Base-by-base conservation (phyloP, 1,140 invertebrate species). In the Temnothorax longispinosus region DNA sequence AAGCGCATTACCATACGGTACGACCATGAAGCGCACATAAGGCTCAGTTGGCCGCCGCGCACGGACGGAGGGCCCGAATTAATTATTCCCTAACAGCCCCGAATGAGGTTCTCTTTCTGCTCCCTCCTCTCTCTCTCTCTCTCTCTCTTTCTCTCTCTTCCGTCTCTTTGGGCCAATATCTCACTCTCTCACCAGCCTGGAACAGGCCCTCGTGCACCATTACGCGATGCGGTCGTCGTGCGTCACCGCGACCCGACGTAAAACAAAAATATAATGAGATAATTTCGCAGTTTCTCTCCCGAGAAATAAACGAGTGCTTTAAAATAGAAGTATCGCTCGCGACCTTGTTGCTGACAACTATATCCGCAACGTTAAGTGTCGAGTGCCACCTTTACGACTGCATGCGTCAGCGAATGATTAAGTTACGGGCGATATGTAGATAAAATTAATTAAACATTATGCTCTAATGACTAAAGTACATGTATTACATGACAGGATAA, bases 1-100 rank as follows among this genome's bases (percentile, higher is more conserved):
- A 90, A 87, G 77, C 89, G 88, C 88, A 89, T 90, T 90, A 89
- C 88, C 89, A 90, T 90, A 89, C 85, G 89, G 64, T 90, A 87
- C 85, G 77, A 87, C 78, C 78, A 56, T 90, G 89, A 76, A 84
- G 58, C 84, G 50, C 87, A 84, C 81, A 89, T 87, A 90, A 89
- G 88, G 78, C 78, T 74, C 27, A n/a, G 64, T 44, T 18, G 60
- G 32, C 27, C 62, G 52, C 58, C 62, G 56, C 44, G 62, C 54
- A 67, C 52, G 85, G 76, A 89, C 67, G 58, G 27, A 72, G 85
- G 67, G 58, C 60, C 47, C 74, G 62, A 90, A 90, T 90, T 90
- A 89, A 90, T 89, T 90, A 90, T 90, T 90, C 85, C 72, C 85
- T 84, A 89, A 90, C 88, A 85, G 58, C 65, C 56, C 72, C 60